These are phyloP conservation scores for Loxodonta africana DNA, from an alignment of 2,113 vertebrate species.

Conservation along the genomic window DNA sequence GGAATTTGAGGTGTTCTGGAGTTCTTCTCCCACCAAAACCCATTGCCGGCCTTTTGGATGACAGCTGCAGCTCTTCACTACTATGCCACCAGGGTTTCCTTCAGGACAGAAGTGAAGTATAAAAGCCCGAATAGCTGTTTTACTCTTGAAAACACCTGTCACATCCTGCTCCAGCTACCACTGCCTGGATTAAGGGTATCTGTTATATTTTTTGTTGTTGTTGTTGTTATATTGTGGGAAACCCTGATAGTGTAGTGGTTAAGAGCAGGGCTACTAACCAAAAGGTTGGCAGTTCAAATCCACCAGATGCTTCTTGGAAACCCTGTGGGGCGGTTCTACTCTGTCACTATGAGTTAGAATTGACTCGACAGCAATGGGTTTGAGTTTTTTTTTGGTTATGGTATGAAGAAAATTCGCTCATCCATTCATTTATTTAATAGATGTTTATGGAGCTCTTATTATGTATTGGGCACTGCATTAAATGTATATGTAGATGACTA, in stretches of 20 bases:
- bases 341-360: too few species aligned
- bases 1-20: neutral
- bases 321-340: too few species aligned
- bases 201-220: neutral
- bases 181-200: neutral
- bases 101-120: neutral
- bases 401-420: neutral
- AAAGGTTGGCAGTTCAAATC: too few species aligned
- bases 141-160: neutral
- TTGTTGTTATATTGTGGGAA: too few species aligned
- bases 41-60: too few species aligned
- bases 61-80: too few species aligned
- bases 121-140: neutral
- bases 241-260: too few species aligned
- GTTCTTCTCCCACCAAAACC: neutral
- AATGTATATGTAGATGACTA: neutral
- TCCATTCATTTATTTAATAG: neutral
- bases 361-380: too few species aligned
- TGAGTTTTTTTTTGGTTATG: too few species aligned
- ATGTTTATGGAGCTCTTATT: neutral
- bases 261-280: too few species aligned
- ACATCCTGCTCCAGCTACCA: neutral
- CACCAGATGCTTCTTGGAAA: too few species aligned
- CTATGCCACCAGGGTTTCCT: too few species aligned
- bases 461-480: neutral